Evolutionary conservation across 2,113 vertebrate species (phyloP), one percentile per base, ranked within the genome.

Genomic region (Amazona vittata): DNA sequence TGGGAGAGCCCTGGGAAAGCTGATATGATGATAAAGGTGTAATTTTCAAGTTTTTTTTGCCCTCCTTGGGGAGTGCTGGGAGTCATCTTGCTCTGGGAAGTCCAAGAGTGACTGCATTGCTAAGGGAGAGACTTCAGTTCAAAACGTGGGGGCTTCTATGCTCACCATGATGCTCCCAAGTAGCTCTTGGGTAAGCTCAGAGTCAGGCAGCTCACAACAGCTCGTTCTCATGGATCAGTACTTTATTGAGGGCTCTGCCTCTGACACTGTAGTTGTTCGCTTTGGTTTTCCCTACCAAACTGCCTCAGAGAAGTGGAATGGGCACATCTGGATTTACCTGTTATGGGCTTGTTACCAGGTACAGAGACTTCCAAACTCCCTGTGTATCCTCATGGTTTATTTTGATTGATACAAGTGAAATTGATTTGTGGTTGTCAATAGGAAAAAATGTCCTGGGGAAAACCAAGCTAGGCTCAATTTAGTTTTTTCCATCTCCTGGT

Each of bases 191-290:
- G 3, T 46, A 31, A 41, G 4, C 33, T 24, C 11, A 37, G 67
- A 18, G 35, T 35, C 8, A 4, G 76, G 44, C 57, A 82, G 60
- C 15, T 85, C 35, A 18, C 4, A 0, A 15, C 1, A 2, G 20
- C 28, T 80, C 0, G 0, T 5, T 67, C 1, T 49, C 0, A 0
- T 17, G n/a, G 16, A 35, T 63, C 46, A 41, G 4, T 21, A 2
- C 12, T 49, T 81, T 5, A n/a, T 13, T 5, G 15, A 37, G 52
- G 10, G 4, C 47, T 91, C 59, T 77, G 26, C 15, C 12, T 43
- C 33, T 47, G 33, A 43, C 9, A 14, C 20, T 0, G 1, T 15
- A 5, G 15, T 7, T 2, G 0, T 41, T 76, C 0, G 4, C 35
- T 83, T 75, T 29, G 37, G 7, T 60, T 81, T 80, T 63, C 31